Conservation (phyloP, 2,888 invertebrate genomes). For the Apotomis turbidana region DNA sequence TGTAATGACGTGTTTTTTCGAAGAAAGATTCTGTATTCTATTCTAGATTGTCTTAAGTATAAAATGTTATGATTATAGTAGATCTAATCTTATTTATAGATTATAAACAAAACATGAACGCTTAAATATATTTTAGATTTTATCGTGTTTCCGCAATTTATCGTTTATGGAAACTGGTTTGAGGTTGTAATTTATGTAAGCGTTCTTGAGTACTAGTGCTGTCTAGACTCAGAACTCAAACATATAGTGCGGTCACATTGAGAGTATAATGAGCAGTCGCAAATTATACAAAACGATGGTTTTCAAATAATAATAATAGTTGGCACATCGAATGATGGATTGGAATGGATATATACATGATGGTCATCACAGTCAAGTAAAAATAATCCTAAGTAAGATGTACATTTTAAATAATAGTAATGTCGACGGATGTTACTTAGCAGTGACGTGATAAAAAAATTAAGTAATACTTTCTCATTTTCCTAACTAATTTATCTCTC, state of each 20-base stretch:
- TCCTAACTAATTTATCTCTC: too few relatives aligned
- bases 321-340: conserved; percentile 41
- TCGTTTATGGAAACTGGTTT: neutral
- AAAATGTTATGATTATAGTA: neutral
- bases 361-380: conserved; percentile 5
- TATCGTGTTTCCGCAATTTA: neutral
- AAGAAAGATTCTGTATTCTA: too few relatives aligned
- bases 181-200: conserved; percentile 6
- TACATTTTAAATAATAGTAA: conserved; percentile 1
- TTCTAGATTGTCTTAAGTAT: too few relatives aligned
- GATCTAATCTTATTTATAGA: neutral
- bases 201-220: neutral
- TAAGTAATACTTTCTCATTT: too few relatives aligned
- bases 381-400: conserved; percentile 12
- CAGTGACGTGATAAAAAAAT: too few relatives aligned
- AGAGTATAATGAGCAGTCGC: conserved; percentile 43
- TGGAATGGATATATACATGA: neutral
- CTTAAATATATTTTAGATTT: neutral
- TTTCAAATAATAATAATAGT: conserved; percentile 49
- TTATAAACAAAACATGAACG: neutral
- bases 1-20: too few relatives aligned
- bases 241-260: neutral
- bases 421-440: neutral
- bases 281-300: conserved; percentile 61
- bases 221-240: neutral